Percentiles rank a stretch among this genome's conserved stretches.
Evolutionary conservation across 2,888 invertebrate species (phyloP).

Genomic region (Drosophila leonis): DNA sequence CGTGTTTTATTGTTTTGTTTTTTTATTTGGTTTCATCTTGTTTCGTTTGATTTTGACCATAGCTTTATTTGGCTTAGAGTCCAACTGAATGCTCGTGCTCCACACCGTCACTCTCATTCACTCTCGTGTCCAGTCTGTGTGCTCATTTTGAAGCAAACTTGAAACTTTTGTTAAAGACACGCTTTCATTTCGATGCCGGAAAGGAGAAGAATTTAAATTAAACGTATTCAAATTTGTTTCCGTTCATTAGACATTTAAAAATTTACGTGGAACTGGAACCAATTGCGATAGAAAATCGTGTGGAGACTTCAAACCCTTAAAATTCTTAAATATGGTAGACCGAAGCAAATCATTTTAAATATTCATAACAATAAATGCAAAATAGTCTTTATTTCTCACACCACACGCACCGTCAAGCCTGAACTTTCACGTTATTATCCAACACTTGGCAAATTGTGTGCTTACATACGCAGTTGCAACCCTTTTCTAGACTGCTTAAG

Average conservation of each 20-base stretch:
- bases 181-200: neutral
- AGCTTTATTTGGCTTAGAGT: slow-evolving; percentile 69
- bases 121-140: neutral
- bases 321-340: neutral
- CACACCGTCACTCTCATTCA: neutral
- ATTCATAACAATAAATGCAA: slow-evolving; percentile 16
- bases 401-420: neutral
- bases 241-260: too few relatives aligned
- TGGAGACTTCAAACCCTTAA: neutral
- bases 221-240: slow-evolving; percentile 10
- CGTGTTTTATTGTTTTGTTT: neutral
- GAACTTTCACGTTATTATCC: slow-evolving; percentile 20
- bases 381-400: neutral
- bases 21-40: slow-evolving; percentile 34
- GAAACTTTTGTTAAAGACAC: slow-evolving; percentile 23
- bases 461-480: slow-evolving; percentile 26
- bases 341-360: neutral
- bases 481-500: slow-evolving; percentile 39
- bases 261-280: too few relatives aligned
- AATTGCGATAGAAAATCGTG: neutral
- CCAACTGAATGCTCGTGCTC: slow-evolving; percentile 17
- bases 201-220: slow-evolving; percentile 1
- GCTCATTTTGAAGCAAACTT: slow-evolving; percentile 30
- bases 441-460: slow-evolving; percentile 25
- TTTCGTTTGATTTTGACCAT: slow-evolving; percentile 64